phyloP scores from a whole-genome alignment of 2,888 invertebrate genomes.

The Cheilosia vulpina region DNA sequence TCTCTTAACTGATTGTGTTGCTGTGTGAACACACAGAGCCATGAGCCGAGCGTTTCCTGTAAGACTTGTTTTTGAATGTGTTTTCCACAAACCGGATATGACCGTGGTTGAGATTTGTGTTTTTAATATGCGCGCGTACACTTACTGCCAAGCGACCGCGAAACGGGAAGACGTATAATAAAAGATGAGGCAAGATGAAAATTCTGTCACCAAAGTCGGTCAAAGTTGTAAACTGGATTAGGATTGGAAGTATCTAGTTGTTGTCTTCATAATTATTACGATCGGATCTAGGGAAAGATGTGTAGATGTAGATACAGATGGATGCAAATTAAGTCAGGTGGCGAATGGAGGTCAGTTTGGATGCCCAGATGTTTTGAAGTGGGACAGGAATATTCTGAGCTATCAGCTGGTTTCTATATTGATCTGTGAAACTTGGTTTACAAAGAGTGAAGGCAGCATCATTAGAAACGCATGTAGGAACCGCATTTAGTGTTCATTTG shows the following conservation, averaged over 20 bases:
- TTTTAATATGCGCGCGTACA: not conserved
- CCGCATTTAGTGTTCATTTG: no score
- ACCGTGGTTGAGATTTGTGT: conserved; percentile 56
- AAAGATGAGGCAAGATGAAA: conserved; percentile 40
- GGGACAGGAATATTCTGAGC: no score
- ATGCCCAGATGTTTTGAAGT: not conserved
- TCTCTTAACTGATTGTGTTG: conserved; percentile 70
- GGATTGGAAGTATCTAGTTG: not conserved
- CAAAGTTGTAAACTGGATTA: conserved; percentile 70
- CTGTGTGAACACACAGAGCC: conserved; percentile 14
- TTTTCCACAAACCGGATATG: conserved; percentile 68
- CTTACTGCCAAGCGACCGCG: conserved; percentile 7
- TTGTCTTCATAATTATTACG: not conserved
- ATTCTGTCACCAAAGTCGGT: conserved; percentile 68
- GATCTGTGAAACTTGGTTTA: no score
- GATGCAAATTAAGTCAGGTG: conserved; percentile 34
- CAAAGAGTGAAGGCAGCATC: no score
- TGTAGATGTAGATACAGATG: not conserved
- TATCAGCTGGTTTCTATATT: no score
- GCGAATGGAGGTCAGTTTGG: conserved; percentile 15
- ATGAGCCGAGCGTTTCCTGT: conserved; percentile 65
- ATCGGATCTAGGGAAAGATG: conserved; percentile 19
- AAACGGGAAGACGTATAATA: conserved; percentile 60
- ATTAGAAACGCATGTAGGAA: no score
- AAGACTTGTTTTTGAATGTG: conserved; percentile 60